phyloP scores from a whole-genome alignment of 2,113 vertebrate species.

The Chionis minor region DNA sequence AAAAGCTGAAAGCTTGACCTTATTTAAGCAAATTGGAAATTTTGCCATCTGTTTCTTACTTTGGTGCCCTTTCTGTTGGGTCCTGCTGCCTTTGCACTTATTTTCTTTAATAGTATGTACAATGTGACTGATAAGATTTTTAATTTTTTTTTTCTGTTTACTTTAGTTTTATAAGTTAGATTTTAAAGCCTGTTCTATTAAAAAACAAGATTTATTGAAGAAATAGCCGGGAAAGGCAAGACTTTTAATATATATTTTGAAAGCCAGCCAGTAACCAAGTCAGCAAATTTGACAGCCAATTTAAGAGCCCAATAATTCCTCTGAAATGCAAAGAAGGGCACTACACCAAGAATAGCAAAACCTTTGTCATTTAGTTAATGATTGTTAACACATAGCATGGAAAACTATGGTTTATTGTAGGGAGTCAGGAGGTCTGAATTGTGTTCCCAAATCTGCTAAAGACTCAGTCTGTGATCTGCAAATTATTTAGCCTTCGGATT shows the following conservation, averaged over 20 bases:
- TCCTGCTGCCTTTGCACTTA: neutral
- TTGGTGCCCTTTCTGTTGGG: neutral
- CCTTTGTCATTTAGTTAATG: slow-evolving; percentile 38
- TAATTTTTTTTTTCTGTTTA: neutral
- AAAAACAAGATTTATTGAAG: slow-evolving; percentile 13
- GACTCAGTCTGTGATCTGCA: neutral
- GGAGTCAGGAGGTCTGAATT: neutral
- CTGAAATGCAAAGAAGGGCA: slow-evolving; percentile 42
- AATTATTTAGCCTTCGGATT: neutral
- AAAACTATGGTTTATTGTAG: neutral
- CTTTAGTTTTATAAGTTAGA: slow-evolving; percentile 1
- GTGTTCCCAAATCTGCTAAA: neutral
- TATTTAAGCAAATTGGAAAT: neutral
- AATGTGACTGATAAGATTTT: neutral
- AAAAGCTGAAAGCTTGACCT: neutral
- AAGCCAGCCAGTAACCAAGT: slow-evolving; percentile 43
- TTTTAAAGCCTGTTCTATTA: neutral
- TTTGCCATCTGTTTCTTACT: neutral
- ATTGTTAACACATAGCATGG: neutral
- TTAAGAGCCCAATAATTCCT: slow-evolving; percentile 28
- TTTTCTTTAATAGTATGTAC: neutral
- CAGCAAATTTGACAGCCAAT: slow-evolving; percentile 34
- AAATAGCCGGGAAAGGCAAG: neutral
- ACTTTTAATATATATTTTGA: slow-evolving; percentile 52
- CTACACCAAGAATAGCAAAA: slow-evolving; percentile 20